Evolutionary conservation across 1,140 invertebrate species (phyloP), one percentile per base, ranked within the genome.

Genomic region (Drosophila ohnishii): DNA sequence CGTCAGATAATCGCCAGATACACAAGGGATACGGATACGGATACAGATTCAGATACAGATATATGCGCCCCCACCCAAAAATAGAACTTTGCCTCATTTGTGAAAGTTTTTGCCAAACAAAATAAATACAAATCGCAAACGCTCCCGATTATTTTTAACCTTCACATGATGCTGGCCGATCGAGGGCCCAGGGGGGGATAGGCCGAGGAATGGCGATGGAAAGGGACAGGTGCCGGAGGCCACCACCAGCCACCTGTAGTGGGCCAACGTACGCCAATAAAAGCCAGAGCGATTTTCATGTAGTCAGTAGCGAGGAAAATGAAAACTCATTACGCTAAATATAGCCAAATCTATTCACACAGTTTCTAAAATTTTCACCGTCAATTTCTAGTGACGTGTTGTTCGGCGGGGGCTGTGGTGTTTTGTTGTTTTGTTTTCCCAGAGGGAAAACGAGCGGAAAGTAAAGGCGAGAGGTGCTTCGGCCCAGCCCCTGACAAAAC

Each of bases 21-120:
- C 56, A 65, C 32, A 65, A 66, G 62, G 42, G 44, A 53, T 59
- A 66, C 57, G 72, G 22, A 39, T 39, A 69, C 61, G 48, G 16
- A 47, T 42, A 71, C 80, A 47, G 32, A 56, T 65, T 50, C 40
- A 69, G 22, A 44, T 37, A 66, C 55, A 66, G n/a, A 56, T 53
- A 60, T 40, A 60, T 56, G 53, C 35, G 50, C 39, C 73, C 45
- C 39, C 61, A 34, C 56, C 69, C 67, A 72, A 80, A 87, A 84
- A 87, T 87, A 87, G 83, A 87, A 83, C 80, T 87, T 87, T 87
- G 84, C 79, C 84, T 87, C 84, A 88, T 87, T 83, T 83, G 80
- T 76, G 76, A 66, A 79, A 71, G 72, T 88, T 88, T 82, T 67
- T 72, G 67, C 79, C 74, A 82, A 80, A 82, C 77, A 78, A 73